phyloP scores from a whole-genome alignment of 2,113 vertebrate species.

The Pachycephala philippinensis region DNA sequence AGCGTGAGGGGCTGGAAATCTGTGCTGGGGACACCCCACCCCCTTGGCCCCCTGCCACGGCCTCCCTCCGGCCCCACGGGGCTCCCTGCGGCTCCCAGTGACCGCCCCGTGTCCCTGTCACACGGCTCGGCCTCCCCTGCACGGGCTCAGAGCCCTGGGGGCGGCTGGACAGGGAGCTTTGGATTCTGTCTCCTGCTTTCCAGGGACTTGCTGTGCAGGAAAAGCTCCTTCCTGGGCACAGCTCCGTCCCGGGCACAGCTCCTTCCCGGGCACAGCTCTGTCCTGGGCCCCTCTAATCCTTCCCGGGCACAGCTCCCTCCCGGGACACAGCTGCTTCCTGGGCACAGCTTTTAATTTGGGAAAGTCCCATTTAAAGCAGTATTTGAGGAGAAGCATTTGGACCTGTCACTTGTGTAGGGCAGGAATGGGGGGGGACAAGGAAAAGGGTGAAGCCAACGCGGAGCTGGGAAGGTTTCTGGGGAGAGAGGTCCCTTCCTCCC shows the following conservation, averaged over 20 bases:
- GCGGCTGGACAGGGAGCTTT: accelerated
- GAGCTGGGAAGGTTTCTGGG: neutral
- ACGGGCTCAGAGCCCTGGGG: neutral
- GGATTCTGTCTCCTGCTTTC: neutral
- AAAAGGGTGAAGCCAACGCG: neutral
- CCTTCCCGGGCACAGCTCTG: neutral
- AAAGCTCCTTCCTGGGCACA: neutral
- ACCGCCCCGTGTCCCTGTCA: neutral
- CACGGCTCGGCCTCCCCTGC: accelerated
- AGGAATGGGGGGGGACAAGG: neutral
- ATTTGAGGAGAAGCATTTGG: neutral
- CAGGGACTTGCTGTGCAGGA: neutral
- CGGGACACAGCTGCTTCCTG: too few species aligned
- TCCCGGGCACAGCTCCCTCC: too few species aligned
- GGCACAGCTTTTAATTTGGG: neutral
- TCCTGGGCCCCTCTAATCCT: neutral
- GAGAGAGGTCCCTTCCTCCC: neutral
- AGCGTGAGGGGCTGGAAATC: neutral
- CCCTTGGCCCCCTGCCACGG: accelerated
- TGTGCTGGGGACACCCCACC: neutral
- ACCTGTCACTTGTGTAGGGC: neutral
- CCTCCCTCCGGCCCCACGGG: neutral
- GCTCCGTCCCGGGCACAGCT: neutral
- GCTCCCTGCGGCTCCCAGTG: neutral
- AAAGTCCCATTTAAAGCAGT: neutral